Evolutionary conservation across 2,113 vertebrate species (phyloP).

Genomic region (Emberiza fucata): DNA sequence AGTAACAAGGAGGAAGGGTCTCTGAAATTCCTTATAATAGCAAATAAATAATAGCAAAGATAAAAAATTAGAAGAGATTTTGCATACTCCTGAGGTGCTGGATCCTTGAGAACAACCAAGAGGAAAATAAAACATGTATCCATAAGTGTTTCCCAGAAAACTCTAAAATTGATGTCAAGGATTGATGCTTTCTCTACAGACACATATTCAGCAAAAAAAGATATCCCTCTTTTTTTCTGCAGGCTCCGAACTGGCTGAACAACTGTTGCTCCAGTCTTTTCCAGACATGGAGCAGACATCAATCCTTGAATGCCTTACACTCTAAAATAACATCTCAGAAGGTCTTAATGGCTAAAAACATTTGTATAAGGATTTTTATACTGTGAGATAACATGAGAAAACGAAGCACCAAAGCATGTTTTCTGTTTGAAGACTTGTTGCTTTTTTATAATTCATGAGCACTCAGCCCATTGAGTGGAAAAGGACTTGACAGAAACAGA

Average conservation of each 20-base stretch:
- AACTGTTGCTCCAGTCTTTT: not conserved
- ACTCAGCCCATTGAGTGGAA: not conserved
- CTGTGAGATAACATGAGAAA: constrained; percentile 22
- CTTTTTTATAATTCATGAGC: not conserved
- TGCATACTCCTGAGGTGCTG: not conserved
- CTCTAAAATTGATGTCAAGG: not conserved
- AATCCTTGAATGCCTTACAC: not conserved
- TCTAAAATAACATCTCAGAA: constrained; percentile 17
- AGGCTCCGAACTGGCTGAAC: not conserved
- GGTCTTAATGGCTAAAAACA: not conserved
- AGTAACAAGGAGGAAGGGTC: not conserved
- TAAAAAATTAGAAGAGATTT: not conserved
- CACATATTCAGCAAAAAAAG: not conserved
- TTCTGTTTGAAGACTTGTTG: not conserved
- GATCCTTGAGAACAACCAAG: not conserved
- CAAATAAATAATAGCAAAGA: not conserved
- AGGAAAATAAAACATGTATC: not conserved
- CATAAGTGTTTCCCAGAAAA: not conserved
- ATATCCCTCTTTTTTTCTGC: not conserved
- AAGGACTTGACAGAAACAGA: not conserved
- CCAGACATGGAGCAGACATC: constrained; percentile 20
- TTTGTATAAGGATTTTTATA: constrained; percentile 37
- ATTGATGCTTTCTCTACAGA: not conserved
- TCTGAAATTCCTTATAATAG: not conserved
- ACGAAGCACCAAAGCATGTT: not conserved